Conservation (phyloP, 2,888 invertebrate species). For the Cylloceria caligata region DNA sequence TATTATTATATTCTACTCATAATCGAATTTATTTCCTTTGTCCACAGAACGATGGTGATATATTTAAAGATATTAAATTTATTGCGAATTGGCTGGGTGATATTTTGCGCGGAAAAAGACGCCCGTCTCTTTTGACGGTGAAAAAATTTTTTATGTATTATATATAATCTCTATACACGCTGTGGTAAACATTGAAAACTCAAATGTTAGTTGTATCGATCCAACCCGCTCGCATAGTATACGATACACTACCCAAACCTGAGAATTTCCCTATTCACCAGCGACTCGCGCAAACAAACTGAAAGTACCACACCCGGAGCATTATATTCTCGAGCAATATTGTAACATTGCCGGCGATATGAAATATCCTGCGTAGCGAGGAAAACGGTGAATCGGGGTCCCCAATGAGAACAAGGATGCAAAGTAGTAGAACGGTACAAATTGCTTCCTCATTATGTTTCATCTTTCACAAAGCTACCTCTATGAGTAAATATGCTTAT, state of each 20-base stretch:
- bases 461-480: too few species aligned
- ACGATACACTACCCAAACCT: constrained; percentile 9
- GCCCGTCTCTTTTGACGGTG: background rate
- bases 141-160: constrained; percentile 48
- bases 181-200: constrained; percentile 31
- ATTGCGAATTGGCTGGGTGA: background rate
- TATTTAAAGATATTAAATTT: background rate
- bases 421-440: too few species aligned
- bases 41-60: background rate
- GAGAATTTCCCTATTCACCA: background rate
- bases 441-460: too few species aligned
- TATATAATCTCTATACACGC: constrained; percentile 22
- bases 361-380: background rate
- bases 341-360: background rate
- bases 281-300: constrained; percentile 2
- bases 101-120: background rate
- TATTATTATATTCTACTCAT: background rate
- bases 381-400: background rate
- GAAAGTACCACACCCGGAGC: constrained; percentile 15
- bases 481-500: too few species aligned
- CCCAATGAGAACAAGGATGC: too few species aligned
- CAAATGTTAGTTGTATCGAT: constrained; percentile 62
- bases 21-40: constrained; percentile 12
- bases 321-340: constrained; percentile 10
- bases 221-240: background rate